Evolutionary conservation across 2,888 invertebrate genomes (phyloP), one percentile per base, ranked within the genome.

Genomic region (Oscheius sp.): DNA sequence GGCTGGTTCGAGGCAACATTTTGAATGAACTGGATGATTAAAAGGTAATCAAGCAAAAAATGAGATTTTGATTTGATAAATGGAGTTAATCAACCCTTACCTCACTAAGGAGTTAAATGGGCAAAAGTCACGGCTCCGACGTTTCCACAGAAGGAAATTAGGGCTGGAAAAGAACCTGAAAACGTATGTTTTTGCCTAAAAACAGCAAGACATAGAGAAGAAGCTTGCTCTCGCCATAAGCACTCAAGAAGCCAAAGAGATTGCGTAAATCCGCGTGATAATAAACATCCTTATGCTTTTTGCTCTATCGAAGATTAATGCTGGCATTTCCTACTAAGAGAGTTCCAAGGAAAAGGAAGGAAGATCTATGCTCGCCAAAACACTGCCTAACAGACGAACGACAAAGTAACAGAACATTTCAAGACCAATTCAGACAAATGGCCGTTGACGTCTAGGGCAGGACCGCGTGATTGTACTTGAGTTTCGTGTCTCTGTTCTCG

Each of bases 401-500:
- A 52, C 52, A 52, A 33, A 34, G 34, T 55, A 33, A 15, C 37
- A 33, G 61, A 61, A 61, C 61, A 61, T 61, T 39, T 61, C 61
- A 29, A 29, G 27, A 23, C 29, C 45, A 61, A 61, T 61, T 61
- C 45, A 20, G 42, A 45, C 61, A 61, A 61, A 61, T 61, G 45
- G 61, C 61, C 45, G 61, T 61, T 61, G 61, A 61, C 61, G 31
- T 42, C 45, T 31, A 33, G 23, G 25, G 55, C 61, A 42, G 27
- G 45, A 29, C 55, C 61, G 20, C 61, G 61, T 61, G 61, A 61
- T 61, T 61, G 61, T 61, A 61, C 57, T 55, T 33, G 34, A 29
- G 27, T 27, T 29, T 15, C 42, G 42, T n/a, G 52, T 27, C 52
- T 27, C 33, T 17, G 37, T 57, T 20, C 37, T 57, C 37, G n/a